Percentiles rank a stretch among this genome's conserved stretches.
These are phyloP conservation scores for Oryzias javanicus DNA, from an alignment of 2,113 vertebrate genomes.

Conservation along the genomic window DNA sequence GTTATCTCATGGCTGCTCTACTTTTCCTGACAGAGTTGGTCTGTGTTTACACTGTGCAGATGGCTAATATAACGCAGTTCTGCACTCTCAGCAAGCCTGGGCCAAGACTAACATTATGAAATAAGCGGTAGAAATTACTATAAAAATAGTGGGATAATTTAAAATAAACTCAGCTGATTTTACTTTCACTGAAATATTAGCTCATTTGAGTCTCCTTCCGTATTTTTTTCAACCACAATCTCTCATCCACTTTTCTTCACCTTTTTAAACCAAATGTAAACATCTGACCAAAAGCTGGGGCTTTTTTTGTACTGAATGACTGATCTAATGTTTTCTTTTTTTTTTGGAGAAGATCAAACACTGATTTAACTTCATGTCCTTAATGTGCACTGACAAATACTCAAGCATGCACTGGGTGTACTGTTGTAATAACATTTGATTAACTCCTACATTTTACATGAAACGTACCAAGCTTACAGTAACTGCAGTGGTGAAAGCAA, in stretches of 20 bases:
- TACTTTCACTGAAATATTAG: conserved; percentile 81
- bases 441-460: no score
- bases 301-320: conserved; percentile 62
- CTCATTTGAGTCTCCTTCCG: conserved; percentile 67
- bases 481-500: no score
- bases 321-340: conserved; percentile 78
- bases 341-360: conserved; percentile 63
- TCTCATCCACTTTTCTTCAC: conserved; percentile 50
- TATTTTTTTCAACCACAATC: conserved; percentile 57
- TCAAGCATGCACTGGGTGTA: background rate
- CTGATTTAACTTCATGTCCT: conserved; percentile 27
- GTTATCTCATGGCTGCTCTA: conserved; percentile 57
- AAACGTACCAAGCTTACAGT: no score
- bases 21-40: conserved; percentile 62
- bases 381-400: conserved; percentile 36
- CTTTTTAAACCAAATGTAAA: conserved; percentile 74
- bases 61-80: conserved; percentile 73
- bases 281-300: conserved; percentile 62
- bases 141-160: conserved; percentile 79
- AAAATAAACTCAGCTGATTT: conserved; percentile 85
- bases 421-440: no score
- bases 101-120: conserved; percentile 85
- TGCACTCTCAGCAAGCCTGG: conserved; percentile 66
- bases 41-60: conserved; percentile 77
- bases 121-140: conserved; percentile 80